Evolutionary conservation across 2,797 vertebrate genomes (phyloP).

Genomic region (Kryptopterus vitreolus): DNA sequence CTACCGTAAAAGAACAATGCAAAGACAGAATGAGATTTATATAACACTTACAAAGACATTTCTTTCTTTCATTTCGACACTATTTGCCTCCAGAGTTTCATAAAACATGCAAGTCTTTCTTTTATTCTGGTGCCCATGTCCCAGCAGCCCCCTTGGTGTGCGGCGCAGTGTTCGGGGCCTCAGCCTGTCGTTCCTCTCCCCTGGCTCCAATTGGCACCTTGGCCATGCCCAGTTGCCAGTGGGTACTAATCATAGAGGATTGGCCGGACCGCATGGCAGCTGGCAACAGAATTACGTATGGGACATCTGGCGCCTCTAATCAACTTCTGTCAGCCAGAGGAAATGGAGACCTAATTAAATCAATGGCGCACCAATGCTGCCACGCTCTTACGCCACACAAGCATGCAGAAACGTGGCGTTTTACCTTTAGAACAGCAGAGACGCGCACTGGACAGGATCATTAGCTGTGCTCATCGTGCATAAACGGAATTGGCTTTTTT

Average conservation of each 20-base stretch:
- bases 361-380: constrained; percentile 76
- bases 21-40: neutral
- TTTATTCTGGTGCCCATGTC: constrained; percentile 33
- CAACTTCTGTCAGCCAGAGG: constrained; percentile 81
- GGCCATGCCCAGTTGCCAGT: constrained; percentile 80
- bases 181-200: constrained; percentile 69
- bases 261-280: constrained; percentile 79
- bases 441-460: neutral
- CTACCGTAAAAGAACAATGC: neutral
- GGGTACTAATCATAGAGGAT: constrained; percentile 84
- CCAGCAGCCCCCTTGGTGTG: constrained; percentile 26
- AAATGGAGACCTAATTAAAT: constrained; percentile 84
- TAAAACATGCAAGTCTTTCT: neutral
- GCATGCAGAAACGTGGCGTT: constrained; percentile 38
- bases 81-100: constrained; percentile 14
- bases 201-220: constrained; percentile 79
- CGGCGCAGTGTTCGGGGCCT: constrained; percentile 28
- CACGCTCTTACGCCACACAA: constrained; percentile 64
- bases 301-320: constrained; percentile 83
- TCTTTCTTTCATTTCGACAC: constrained; percentile 19
- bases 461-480: constrained; percentile 1
- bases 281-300: constrained; percentile 79
- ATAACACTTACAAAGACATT: neutral
- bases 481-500: neutral
- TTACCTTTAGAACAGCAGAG: constrained; percentile 44